These are phyloP conservation scores for Oreocharis arfaki DNA, from an alignment of 2,113 vertebrate species.

Conservation along the genomic window DNA sequence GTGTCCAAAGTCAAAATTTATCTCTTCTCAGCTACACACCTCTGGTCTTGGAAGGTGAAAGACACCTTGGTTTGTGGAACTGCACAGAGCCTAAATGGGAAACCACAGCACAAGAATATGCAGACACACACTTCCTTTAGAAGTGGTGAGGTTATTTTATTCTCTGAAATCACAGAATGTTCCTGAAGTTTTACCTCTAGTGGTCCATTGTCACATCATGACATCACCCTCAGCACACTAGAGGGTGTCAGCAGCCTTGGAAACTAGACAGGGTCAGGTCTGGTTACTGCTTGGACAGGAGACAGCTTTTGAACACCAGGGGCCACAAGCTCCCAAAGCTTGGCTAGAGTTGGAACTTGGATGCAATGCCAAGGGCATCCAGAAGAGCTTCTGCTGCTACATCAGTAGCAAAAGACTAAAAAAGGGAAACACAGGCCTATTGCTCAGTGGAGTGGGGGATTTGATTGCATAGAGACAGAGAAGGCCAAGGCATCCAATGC, in stretches of 20 bases:
- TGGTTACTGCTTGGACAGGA: background rate
- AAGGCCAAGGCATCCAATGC: background rate
- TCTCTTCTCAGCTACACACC: background rate
- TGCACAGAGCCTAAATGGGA: background rate
- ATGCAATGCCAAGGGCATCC: background rate
- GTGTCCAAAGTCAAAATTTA: background rate
- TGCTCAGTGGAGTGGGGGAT: background rate
- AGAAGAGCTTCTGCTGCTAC: background rate
- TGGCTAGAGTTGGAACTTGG: background rate
- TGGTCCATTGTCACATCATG: background rate
- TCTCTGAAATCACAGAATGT: background rate
- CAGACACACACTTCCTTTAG: background rate
- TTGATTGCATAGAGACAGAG: background rate
- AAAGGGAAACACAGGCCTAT: background rate
- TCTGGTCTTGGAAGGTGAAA: background rate
- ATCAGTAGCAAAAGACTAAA: background rate
- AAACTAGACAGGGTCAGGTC: background rate
- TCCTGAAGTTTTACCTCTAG: background rate
- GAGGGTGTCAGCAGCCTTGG: background rate
- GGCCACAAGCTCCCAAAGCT: background rate
- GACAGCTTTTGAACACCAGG: background rate
- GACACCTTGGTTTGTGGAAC: background rate
- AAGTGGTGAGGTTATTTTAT: background rate
- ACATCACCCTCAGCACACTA: background rate
- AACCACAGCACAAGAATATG: background rate